Percentiles rank a stretch among this genome's conserved stretches.
phyloP scores from a whole-genome alignment of 2,113 vertebrate species.

The Panthera tigris region DNA sequence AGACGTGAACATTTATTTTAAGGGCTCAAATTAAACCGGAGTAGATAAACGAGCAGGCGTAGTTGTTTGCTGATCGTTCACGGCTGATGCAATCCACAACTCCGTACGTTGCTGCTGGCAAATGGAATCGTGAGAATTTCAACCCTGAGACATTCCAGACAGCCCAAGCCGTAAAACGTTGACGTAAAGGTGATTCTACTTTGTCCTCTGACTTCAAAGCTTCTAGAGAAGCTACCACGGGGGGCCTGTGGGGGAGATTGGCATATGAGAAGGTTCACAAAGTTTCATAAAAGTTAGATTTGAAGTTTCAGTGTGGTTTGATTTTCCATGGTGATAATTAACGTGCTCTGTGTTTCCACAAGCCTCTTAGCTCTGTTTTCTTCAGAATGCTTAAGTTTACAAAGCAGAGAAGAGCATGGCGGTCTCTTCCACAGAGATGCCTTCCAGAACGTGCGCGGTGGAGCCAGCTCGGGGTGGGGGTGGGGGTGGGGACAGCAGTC shows the following conservation, averaged over 20 bases:
- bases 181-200: background rate
- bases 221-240: background rate
- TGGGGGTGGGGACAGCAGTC: background rate
- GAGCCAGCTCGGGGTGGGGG: background rate
- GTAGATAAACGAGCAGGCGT: slow-evolving; percentile 43
- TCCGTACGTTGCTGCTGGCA: slow-evolving; percentile 36
- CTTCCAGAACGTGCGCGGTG: background rate
- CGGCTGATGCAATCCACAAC: slow-evolving; percentile 15
- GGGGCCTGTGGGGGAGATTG: background rate
- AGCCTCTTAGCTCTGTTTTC: background rate
- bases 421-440: background rate
- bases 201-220: background rate
- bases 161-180: background rate
- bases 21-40: slow-evolving; percentile 54
- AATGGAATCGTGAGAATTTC: slow-evolving; percentile 43
- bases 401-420: background rate
- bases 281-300: background rate
- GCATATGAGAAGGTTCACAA: background rate
- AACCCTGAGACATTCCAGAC: background rate
- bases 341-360: background rate
- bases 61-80: slow-evolving; percentile 54
- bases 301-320: background rate
- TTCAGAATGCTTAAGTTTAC: background rate
- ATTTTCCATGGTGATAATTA: background rate
- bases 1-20: slow-evolving; percentile 59